Conservation (phyloP, 2,888 invertebrate species). For the Anodontia alba region DNA sequence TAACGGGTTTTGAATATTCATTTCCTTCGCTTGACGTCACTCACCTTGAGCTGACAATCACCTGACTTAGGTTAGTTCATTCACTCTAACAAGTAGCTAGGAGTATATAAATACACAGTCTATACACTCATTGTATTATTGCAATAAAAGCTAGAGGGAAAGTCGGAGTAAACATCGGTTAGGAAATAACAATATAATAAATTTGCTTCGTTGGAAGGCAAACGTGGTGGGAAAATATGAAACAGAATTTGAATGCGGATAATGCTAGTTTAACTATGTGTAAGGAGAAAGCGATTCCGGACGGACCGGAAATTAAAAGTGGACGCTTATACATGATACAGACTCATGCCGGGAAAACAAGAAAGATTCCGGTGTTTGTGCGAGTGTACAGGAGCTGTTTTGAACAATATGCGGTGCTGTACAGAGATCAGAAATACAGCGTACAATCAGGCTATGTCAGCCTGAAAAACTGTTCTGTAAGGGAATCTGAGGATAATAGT, state of each 20-base stretch:
- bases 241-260: neutral
- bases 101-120: neutral
- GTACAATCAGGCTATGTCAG: constrained; percentile 69
- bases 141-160: too few species aligned
- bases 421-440: constrained; percentile 69
- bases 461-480: constrained; percentile 69
- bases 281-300: constrained; percentile 26
- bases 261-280: constrained; percentile 19
- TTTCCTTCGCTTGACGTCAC: neutral
- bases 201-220: neutral
- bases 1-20: too few species aligned
- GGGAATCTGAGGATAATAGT: constrained; percentile 44
- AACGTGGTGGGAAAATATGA: neutral
- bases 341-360: constrained; percentile 50
- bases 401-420: constrained; percentile 74
- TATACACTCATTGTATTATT: neutral
- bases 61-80: neutral
- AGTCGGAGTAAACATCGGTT: neutral
- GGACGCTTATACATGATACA: constrained; percentile 67
- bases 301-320: constrained; percentile 63
- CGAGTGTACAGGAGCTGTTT: constrained; percentile 73
- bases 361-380: constrained; percentile 67
- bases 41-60: neutral
- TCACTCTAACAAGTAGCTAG: neutral
- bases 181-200: neutral